Base-by-base conservation (phyloP, 2,797 vertebrate species). In the Lycodopsis pacificus region DNA sequence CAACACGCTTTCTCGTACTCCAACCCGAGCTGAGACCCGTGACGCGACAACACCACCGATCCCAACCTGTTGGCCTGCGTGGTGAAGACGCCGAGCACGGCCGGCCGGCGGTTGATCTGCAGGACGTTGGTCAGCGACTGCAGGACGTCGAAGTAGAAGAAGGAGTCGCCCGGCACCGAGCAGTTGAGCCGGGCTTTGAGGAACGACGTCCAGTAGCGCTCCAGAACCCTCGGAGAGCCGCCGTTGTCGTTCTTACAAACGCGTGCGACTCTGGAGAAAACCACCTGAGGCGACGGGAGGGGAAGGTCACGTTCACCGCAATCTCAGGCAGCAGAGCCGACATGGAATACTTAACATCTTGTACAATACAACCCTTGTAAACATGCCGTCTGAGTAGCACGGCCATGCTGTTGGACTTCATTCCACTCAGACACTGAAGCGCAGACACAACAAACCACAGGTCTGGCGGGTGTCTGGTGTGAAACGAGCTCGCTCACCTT, bases 201-300 rank as follows among this genome's bases (percentile, higher is more conserved):
- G 91, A 99, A 99, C 0, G 98, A 99, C 0, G 97, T 99, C 98
- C 98, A 99, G 83, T 98, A 97, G 2, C 97, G 96, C 73, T 99
- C 98, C 85, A 99, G 93, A 71, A 97, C 98, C 62, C 98, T 88
- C 0, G 97, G 97, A 0, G 98, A 99, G 1, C 98, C 98, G 0
- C 98, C 98, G 20, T 95, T 95, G 91, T 98, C 98, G 0, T 98
- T 98, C 91, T 98, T 99, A 68, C 98, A 99, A 12, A 99, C 97
- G 0, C 97, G 96, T 0, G 95, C 97, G 20, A 98, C 98, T 4
- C 97, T 95, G 17, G 98, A 98, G 92, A 98, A 98, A 76, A 96
- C 89, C 66, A 99, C 97, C 98, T 99, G 90, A 34, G 25, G 56
- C 19, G 70, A 0, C 32, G 9, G 17, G 61, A 20, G 27, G 34